Percentiles rank a stretch among this genome's conserved stretches.
Evolutionary conservation across 1,140 invertebrate species (phyloP).

Genomic region (Apis florea): DNA sequence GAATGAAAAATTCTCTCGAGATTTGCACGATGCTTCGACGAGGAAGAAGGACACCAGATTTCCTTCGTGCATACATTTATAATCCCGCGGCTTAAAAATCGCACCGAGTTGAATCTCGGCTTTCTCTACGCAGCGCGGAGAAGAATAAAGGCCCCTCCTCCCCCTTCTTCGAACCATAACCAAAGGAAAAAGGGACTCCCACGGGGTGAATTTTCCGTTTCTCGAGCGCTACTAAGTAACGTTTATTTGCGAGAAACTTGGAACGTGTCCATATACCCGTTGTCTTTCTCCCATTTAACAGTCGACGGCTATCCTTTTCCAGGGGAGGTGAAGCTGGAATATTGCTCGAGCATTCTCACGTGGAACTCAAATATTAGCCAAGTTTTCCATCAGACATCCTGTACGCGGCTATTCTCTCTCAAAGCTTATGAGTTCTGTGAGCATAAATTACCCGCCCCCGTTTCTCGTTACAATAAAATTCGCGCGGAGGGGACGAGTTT

Average conservation of each 20-base stretch:
- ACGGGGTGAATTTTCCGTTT: constrained; percentile 19
- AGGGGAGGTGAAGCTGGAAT: neutral
- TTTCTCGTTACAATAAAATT: no score
- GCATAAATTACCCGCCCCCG: neutral
- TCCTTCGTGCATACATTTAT: constrained; percentile 20
- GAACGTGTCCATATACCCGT: constrained; percentile 37
- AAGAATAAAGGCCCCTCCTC: constrained; percentile 15
- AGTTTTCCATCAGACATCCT: neutral
- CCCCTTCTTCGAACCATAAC: neutral
- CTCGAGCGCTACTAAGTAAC: constrained; percentile 15
- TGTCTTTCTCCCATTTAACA: constrained; percentile 12
- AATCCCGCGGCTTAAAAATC: constrained; percentile 39
- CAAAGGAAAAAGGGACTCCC: constrained; percentile 15
- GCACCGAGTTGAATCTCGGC: neutral
- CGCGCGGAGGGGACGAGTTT: no score
- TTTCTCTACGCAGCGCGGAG: constrained; percentile 8
- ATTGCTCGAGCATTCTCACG: neutral
- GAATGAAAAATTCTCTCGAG: neutral
- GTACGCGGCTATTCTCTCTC: neutral
- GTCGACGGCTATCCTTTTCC: neutral
- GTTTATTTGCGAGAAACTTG: constrained; percentile 47
- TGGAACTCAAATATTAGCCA: neutral
- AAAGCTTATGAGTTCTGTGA: no score
- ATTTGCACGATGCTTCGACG: no score
- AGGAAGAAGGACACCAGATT: constrained; percentile 2